A percentile compares a stretch with the other conserved stretches of the same genome.
Conservation (phyloP, 2,113 vertebrate species). For the Dermatemys mawii region DNA sequence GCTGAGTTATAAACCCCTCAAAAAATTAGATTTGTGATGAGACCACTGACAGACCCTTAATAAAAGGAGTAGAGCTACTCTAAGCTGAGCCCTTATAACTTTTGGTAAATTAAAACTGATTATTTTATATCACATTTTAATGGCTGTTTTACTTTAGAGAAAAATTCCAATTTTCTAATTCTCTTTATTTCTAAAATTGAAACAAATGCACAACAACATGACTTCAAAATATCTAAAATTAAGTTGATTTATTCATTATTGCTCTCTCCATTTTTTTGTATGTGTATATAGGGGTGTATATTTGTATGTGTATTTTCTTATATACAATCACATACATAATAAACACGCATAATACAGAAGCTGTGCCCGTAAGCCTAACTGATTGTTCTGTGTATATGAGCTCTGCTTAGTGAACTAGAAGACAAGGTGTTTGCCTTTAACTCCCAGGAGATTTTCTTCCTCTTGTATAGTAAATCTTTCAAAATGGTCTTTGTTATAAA, state of each 20-base stretch:
- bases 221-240: not conserved
- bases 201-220: not conserved
- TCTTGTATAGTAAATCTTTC: not conserved
- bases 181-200: constrained; percentile 31
- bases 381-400: not conserved
- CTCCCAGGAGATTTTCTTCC: not conserved
- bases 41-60: not conserved
- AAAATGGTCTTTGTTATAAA: not conserved
- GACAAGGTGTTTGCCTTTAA: not conserved
- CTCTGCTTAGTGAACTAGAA: not conserved
- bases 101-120: not conserved
- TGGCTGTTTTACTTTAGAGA: not conserved
- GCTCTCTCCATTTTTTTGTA: not conserved
- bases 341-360: not conserved
- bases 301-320: not conserved
- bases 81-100: not conserved
- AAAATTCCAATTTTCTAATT: not conserved
- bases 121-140: constrained; percentile 11
- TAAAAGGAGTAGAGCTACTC: not conserved
- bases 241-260: not conserved
- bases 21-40: constrained; percentile 40
- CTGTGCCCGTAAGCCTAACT: not conserved
- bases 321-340: not conserved
- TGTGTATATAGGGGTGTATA: not conserved
- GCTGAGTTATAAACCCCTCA: constrained; percentile 7